These are phyloP conservation scores for Molossus alvarezi DNA, from an alignment of 2,797 vertebrate species.

Conservation along the genomic window DNA sequence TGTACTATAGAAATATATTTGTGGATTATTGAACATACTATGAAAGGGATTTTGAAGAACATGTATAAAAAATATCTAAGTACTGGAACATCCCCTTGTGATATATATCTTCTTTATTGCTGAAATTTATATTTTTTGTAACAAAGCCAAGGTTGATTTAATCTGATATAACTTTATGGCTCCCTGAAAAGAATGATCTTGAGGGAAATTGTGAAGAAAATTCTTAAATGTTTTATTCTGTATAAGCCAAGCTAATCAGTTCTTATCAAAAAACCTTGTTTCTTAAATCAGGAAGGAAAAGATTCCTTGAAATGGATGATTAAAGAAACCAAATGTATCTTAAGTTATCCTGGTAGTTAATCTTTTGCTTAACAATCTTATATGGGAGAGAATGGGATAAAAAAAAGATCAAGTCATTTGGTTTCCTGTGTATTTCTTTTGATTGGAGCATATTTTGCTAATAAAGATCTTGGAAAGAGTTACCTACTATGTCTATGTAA, in stretches of 20 bases:
- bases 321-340: conserved; percentile 67
- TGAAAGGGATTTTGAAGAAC: conserved; percentile 33
- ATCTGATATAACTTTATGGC: conserved; percentile 74
- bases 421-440: conserved; percentile 75
- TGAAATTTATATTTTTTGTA: conserved; percentile 77
- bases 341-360: conserved; percentile 65
- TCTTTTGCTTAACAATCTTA: conserved; percentile 72
- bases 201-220: conserved; percentile 69
- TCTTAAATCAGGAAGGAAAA: conserved; percentile 71
- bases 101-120: conserved; percentile 70
- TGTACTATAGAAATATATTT: conserved; percentile 9
- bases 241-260: conserved; percentile 59
- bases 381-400: not conserved
- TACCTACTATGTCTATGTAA: conserved; percentile 63
- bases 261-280: conserved; percentile 71
- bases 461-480: conserved; percentile 75
- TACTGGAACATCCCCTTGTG: conserved; percentile 49
- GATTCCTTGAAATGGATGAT: conserved; percentile 37
- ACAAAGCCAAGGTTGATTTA: conserved; percentile 81
- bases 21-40: conserved; percentile 37
- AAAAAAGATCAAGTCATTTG: conserved; percentile 43
- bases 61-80: not conserved
- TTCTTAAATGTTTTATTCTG: conserved; percentile 64
- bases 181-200: conserved; percentile 68
- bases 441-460: conserved; percentile 79